phyloP scores from a whole-genome alignment of 1,140 invertebrate species.

The Cotesia vestalis region DNA sequence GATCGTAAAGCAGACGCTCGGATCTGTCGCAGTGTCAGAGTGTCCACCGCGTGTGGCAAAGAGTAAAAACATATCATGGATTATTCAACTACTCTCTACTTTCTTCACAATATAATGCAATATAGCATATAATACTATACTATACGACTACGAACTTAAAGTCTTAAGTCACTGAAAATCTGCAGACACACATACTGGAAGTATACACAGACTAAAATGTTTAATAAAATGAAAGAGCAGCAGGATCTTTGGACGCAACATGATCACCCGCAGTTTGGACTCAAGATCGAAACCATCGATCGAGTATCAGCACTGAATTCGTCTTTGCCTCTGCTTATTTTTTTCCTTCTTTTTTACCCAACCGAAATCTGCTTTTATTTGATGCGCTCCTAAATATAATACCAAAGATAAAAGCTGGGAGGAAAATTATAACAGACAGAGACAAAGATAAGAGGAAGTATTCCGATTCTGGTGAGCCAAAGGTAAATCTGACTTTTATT shows the following conservation, averaged over 20 bases:
- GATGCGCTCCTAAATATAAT: too few species aligned
- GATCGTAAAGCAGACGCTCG: conserved; percentile 40
- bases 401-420: too few species aligned
- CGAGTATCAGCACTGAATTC: conserved; percentile 28
- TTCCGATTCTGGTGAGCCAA: too few species aligned
- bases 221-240: conserved; percentile 12
- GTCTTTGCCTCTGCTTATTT: conserved; percentile 16
- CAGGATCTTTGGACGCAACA: conserved; percentile 34
- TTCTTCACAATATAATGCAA: too few species aligned
- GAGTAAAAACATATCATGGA: conserved; percentile 24
- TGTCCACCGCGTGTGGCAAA: conserved; percentile 30
- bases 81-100: too few species aligned
- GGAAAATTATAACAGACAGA: too few species aligned
- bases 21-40: conserved; percentile 39
- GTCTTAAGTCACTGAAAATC: not conserved
- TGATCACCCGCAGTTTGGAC: conserved; percentile 36
- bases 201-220: not conserved
- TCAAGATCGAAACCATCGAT: conserved; percentile 34
- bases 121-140: not conserved
- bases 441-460: too few species aligned
- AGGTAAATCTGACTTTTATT: too few species aligned
- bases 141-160: not conserved
- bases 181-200: not conserved
- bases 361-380: too few species aligned
- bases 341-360: not conserved